These are phyloP conservation scores for Linyphia triangularis DNA, from an alignment of 2,888 invertebrate species.

Conservation along the genomic window DNA sequence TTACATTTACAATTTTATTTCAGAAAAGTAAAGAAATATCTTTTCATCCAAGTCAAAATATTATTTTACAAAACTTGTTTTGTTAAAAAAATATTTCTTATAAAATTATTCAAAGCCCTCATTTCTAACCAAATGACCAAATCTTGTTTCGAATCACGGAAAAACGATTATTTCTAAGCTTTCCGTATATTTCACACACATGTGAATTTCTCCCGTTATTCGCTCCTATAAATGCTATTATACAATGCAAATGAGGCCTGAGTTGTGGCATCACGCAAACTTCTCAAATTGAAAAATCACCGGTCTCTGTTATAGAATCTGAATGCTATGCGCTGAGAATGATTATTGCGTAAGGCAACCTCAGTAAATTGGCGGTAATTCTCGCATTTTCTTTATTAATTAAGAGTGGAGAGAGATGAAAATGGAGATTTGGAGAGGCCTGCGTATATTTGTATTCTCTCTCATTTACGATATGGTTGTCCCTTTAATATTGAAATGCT, in stretches of 20 bases:
- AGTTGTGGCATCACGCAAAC: conserved; percentile 10
- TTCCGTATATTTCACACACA: background rate
- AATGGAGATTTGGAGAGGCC: background rate
- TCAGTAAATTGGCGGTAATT: conserved; percentile 35
- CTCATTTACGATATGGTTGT: background rate
- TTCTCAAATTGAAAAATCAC: conserved; percentile 41
- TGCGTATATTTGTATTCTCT: background rate
- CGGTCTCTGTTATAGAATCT: conserved; percentile 8
- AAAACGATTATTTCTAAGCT: background rate
- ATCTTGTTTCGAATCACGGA: background rate
- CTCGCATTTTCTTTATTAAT: conserved; percentile 26
- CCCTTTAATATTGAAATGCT: background rate
- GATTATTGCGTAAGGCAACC: conserved; percentile 17
- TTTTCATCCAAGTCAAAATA: too few species aligned
- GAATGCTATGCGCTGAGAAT: background rate
- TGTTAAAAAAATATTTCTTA: too few species aligned
- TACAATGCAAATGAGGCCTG: conserved; percentile 29
- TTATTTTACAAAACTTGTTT: too few species aligned
- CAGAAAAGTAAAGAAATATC: too few species aligned
- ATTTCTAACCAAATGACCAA: too few species aligned
- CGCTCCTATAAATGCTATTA: background rate
- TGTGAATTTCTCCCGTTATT: background rate
- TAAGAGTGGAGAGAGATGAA: background rate
- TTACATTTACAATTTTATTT: too few species aligned
- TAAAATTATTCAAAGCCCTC: too few species aligned